Base-by-base conservation (phyloP, 2,888 invertebrate species). In the Amblyjoppa proteus region DNA sequence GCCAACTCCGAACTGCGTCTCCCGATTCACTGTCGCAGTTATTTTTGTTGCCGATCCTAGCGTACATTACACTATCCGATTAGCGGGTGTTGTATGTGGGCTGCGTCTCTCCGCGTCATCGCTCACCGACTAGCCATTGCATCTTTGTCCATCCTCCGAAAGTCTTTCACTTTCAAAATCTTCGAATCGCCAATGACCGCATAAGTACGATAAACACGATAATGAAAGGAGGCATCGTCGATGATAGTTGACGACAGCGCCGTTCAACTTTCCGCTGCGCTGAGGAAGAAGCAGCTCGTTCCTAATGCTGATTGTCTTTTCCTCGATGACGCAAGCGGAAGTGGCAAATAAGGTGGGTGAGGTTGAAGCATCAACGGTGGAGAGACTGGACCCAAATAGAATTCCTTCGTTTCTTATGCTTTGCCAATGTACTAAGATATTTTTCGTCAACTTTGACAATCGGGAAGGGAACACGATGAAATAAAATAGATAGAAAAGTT, bases 291-390 rank as follows among this genome's bases (percentile, higher is more conserved):
- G 28, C 28, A 3, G 28, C 25, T 58, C 56, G 25, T 56, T 49
- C n/a, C 7, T 49, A 25, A 34, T 31, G 38, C 45, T 16, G 16
- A 41, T 45, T 34, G 38, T 31, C 20, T 51, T 25, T 6, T 4
- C 38, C 61, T n/a, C n/a, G 68, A 77, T 77, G 78, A 79, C 31
- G 78, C 78, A 69, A 58, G 78, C 69, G 70, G 77, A 77, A 77
- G 77, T 41, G 20, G 49, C 70, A 16, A 51, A 34, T 34, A 34
- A 64, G 64, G 64, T 34, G 34, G 64, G 64, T n/a, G 64, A 16
- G 64, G 34, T 64, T 7, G 34, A 34, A 41, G 38, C 38, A 20
- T 41, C 20, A 25, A n/a, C 38, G 11, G 41, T 9, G 41, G 4
- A 20, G 20, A 3, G 41, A 68, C 68, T 25, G 3, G 16, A 20